These are phyloP conservation scores for Pecten maximus DNA, from an alignment of 2,888 invertebrate species.

Conservation along the genomic window DNA sequence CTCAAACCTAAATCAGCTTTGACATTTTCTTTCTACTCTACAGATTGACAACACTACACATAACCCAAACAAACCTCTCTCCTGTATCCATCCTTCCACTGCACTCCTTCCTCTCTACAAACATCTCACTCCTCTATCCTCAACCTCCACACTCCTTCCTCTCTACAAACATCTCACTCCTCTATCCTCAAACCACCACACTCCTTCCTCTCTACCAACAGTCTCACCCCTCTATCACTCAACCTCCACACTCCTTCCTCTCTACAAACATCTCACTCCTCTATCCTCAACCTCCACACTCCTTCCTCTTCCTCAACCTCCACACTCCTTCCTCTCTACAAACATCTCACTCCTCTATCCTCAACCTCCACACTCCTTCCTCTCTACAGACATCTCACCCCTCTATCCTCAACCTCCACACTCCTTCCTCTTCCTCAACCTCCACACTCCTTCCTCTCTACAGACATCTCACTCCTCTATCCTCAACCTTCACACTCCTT, in stretches of 20 bases:
- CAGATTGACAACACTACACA: background rate
- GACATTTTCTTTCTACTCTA: background rate
- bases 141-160: background rate
- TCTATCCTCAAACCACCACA: background rate
- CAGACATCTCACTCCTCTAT: no score
- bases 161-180: background rate
- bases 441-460: background rate
- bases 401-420: background rate
- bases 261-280: no score
- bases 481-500: background rate
- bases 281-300: background rate
- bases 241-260: background rate
- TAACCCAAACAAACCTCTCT: background rate
- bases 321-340: background rate
- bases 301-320: background rate
- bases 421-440: background rate
- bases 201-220: background rate
- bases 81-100: background rate
- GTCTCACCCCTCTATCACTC: no score
- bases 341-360: background rate
- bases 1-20: background rate
- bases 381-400: background rate
- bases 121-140: background rate
- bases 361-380: background rate
- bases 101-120: background rate